Evolutionary conservation across 1,140 invertebrate species (phyloP).

Genomic region (Metopolophium dirhodum): DNA sequence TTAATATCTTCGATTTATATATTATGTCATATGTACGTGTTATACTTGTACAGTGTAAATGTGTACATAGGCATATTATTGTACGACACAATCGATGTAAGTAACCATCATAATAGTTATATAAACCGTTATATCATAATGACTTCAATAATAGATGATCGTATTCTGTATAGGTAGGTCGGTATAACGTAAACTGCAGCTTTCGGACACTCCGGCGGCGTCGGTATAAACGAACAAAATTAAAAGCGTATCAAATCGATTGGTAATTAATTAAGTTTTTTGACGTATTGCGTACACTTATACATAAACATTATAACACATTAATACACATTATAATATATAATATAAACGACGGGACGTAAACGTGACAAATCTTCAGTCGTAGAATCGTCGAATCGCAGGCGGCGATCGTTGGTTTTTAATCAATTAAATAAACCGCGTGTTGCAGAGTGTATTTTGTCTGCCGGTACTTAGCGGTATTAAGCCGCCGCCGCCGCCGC

Average conservation of each 20-base stretch:
- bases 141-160: not conserved
- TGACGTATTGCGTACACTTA: not conserved
- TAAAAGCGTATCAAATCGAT: not conserved
- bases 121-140: too few relatives aligned
- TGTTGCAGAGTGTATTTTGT: not conserved
- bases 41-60: too few relatives aligned
- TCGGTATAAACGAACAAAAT: not conserved
- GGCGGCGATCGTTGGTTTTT: not conserved
- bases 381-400: not conserved
- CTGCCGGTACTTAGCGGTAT: not conserved
- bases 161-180: not conserved
- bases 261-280: not conserved
- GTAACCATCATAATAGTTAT: too few relatives aligned
- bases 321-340: not conserved
- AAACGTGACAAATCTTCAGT: conserved; percentile 5
- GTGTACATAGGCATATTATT: too few relatives aligned
- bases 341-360: not conserved
- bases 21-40: too few relatives aligned
- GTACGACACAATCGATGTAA: too few relatives aligned
- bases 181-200: not conserved
- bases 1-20: too few relatives aligned
- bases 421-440: conserved; percentile 4
- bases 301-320: not conserved
- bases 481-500: not conserved
- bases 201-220: not conserved